Percentiles rank a stretch among this genome's conserved stretches.
phyloP scores from a whole-genome alignment of 2,888 invertebrate species.

The Nipponacmea schrenckii region DNA sequence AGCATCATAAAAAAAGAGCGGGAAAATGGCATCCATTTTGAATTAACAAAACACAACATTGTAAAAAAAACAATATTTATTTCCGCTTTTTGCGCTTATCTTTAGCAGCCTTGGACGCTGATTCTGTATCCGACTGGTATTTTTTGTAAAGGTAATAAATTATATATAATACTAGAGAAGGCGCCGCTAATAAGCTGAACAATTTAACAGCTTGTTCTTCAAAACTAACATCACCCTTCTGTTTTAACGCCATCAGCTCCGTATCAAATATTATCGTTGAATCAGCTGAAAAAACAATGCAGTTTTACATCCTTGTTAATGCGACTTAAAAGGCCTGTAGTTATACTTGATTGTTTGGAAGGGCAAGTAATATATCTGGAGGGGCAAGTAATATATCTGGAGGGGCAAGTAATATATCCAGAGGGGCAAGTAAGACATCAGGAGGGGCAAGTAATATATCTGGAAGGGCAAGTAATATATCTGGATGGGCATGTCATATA shows the following conservation, averaged over 20 bases:
- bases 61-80: not conserved
- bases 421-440: too few species aligned
- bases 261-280: constrained; percentile 48
- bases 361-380: too few species aligned
- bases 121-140: constrained; percentile 31
- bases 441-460: too few species aligned
- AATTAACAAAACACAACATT: not conserved
- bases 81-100: constrained; percentile 24
- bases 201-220: not conserved
- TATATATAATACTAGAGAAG: constrained; percentile 28
- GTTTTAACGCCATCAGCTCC: constrained; percentile 40
- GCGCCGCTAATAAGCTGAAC: constrained; percentile 29
- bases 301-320: not conserved
- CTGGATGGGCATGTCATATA: too few species aligned
- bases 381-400: too few species aligned
- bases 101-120: constrained; percentile 21
- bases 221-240: constrained; percentile 23
- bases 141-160: constrained; percentile 36
- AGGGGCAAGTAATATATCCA: too few species aligned
- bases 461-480: too few species aligned
- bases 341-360: too few species aligned
- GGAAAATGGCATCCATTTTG: not conserved
- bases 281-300: constrained; percentile 37
- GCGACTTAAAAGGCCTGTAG: too few species aligned
- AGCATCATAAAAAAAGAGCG: too few species aligned